Evolutionary conservation across 2,113 vertebrate genomes (phyloP).

Genomic region (Bettongia penicillata): DNA sequence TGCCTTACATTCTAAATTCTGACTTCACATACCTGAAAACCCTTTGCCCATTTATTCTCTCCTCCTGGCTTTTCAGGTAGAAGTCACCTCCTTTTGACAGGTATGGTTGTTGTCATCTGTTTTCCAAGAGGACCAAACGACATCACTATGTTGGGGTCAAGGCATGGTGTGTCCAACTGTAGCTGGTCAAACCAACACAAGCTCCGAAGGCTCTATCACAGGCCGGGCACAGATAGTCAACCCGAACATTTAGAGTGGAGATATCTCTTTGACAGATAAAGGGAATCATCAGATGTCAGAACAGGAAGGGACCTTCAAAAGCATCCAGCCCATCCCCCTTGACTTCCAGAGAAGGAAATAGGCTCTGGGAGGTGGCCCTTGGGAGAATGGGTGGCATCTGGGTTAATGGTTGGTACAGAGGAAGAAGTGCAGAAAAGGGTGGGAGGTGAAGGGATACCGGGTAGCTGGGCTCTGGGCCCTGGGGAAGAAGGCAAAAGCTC

Average conservation of each 20-base stretch:
- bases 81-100: not conserved
- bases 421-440: not conserved
- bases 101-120: not conserved
- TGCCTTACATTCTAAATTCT: not conserved
- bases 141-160: not conserved
- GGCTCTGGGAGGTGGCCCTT: too few species aligned
- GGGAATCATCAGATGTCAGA: not conserved
- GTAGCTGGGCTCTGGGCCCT: not conserved
- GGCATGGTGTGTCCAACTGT: not conserved
- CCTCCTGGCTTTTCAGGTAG: not conserved
- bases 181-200: not conserved
- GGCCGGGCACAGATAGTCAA: not conserved
- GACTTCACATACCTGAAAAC: not conserved
- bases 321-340: not conserved
- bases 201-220: not conserved
- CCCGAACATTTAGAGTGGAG: not conserved
- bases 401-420: not conserved
- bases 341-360: not conserved
- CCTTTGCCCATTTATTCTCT: not conserved
- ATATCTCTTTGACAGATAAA: not conserved
- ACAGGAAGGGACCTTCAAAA: not conserved
- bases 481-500: not conserved
- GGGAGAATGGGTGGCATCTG: not conserved
- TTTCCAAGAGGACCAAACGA: not conserved
- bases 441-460: not conserved